These are phyloP conservation scores for Phycodurus eques DNA, from an alignment of 2,113 vertebrate genomes.

Conservation along the genomic window DNA sequence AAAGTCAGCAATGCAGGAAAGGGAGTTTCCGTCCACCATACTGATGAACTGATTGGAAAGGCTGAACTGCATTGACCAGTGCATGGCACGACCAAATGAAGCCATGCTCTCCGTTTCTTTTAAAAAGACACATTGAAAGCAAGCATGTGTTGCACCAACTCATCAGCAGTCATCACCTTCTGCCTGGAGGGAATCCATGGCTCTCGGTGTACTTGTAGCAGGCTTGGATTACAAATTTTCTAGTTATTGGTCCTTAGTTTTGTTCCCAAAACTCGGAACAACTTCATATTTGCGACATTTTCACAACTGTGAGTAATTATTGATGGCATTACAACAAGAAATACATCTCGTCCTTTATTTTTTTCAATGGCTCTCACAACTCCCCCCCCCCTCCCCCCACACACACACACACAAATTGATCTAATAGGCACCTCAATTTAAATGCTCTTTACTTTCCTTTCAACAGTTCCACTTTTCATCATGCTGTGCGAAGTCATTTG, in stretches of 20 bases:
- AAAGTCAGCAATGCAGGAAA: conserved; percentile 16
- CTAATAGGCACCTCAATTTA: neutral
- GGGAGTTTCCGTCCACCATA: conserved; percentile 19
- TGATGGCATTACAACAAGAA: neutral
- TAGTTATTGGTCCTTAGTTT: neutral
- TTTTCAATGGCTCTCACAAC: neutral
- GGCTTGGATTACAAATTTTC: conserved; percentile 2
- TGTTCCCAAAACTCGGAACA: neutral
- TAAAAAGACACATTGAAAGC: conserved; percentile 35
- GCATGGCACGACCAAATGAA: conserved; percentile 25
- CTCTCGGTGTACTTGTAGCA: conserved; percentile 8
- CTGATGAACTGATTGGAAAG: conserved; percentile 36
- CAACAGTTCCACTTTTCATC: conserved; percentile 3
- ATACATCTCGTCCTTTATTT: neutral
- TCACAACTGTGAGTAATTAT: neutral
- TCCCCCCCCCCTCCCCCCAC: neutral
- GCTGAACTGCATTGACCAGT: conserved; percentile 38
- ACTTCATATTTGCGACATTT: neutral
- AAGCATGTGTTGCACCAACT: conserved; percentile 33
- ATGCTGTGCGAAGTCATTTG: conserved; percentile 7
- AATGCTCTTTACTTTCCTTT: conserved; percentile 2
- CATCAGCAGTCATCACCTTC: conserved; percentile 27
- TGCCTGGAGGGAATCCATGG: conserved; percentile 23
- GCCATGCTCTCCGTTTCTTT: conserved; percentile 27
- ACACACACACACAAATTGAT: neutral